These are phyloP conservation scores for Aspiorhynchus laticeps DNA, from an alignment of 2,113 vertebrate genomes.

Conservation along the genomic window DNA sequence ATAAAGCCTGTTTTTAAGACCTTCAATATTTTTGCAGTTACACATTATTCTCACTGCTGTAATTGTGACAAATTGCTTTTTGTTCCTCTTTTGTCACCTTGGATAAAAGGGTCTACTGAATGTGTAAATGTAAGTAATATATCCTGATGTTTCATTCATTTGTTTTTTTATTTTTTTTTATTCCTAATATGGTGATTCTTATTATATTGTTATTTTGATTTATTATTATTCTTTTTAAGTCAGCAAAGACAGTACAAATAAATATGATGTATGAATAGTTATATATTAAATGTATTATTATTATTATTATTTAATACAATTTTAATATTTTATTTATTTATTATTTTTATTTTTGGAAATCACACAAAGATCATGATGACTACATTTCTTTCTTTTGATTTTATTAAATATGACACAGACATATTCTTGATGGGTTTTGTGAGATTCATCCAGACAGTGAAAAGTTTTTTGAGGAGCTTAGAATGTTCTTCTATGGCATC, in stretches of 20 bases:
- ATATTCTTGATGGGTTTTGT: not conserved
- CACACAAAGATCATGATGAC: not conserved
- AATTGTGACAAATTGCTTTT: too few relatives aligned
- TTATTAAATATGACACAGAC: not conserved
- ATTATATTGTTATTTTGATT: not conserved
- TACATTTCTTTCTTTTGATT: not conserved
- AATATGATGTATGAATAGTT: not conserved
- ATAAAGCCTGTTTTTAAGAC: not conserved
- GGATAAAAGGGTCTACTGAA: too few relatives aligned
- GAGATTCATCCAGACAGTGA: not conserved
- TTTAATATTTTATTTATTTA: not conserved
- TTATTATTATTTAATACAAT: not conserved
- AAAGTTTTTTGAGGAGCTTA: not conserved
- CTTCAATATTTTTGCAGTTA: too few relatives aligned
- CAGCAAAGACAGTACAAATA: not conserved
- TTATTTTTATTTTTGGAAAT: not conserved
- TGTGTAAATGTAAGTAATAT: too few relatives aligned
- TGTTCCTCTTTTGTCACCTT: too few relatives aligned
- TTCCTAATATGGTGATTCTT: not conserved
- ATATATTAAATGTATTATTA: not conserved
- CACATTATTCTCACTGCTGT: too few relatives aligned
- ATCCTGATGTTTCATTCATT: too few relatives aligned
- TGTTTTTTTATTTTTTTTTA: too few relatives aligned
- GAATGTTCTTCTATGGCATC: slow-evolving; percentile 1
- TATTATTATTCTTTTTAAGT: too few relatives aligned